A percentile compares a stretch with the other conserved stretches of the same genome.
These are phyloP conservation scores for Butorides virescens DNA, from an alignment of 2,113 vertebrate genomes.

Conservation along the genomic window DNA sequence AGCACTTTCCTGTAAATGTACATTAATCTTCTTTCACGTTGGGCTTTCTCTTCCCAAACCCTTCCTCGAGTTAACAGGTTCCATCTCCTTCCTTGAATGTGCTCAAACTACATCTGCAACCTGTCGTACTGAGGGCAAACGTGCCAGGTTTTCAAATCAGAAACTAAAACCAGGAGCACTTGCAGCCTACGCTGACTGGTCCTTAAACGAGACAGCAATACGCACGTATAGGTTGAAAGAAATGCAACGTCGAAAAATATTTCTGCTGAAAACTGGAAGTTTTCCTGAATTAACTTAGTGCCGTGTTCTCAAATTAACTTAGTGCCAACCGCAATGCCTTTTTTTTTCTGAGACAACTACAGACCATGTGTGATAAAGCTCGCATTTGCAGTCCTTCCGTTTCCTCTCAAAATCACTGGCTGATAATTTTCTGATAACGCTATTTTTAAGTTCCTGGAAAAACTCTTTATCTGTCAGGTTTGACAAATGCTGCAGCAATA, in stretches of 20 bases:
- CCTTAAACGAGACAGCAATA: background rate
- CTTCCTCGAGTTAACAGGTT: background rate
- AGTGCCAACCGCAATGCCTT: background rate
- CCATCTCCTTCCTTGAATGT: background rate
- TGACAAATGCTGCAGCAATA: background rate
- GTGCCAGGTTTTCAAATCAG: background rate
- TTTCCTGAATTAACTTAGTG: background rate
- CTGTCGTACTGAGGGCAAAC: background rate
- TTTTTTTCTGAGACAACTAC: background rate
- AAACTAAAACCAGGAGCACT: background rate
- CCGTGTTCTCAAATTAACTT: background rate
- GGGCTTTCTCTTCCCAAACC: background rate
- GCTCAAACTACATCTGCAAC: background rate
- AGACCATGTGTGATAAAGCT: rapidly evolving
- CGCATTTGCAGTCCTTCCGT: background rate
- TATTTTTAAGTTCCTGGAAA: background rate
- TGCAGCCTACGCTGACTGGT: rapidly evolving
- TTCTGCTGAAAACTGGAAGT: background rate
- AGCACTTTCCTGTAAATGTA: background rate
- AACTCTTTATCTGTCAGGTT: background rate
- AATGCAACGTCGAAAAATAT: background rate
- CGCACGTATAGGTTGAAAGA: background rate
- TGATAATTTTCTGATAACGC: rapidly evolving
- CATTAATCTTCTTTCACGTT: background rate
- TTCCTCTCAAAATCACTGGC: rapidly evolving